phyloP scores from a whole-genome alignment of 2,797 vertebrate species.

The Tadarida brasiliensis region DNA sequence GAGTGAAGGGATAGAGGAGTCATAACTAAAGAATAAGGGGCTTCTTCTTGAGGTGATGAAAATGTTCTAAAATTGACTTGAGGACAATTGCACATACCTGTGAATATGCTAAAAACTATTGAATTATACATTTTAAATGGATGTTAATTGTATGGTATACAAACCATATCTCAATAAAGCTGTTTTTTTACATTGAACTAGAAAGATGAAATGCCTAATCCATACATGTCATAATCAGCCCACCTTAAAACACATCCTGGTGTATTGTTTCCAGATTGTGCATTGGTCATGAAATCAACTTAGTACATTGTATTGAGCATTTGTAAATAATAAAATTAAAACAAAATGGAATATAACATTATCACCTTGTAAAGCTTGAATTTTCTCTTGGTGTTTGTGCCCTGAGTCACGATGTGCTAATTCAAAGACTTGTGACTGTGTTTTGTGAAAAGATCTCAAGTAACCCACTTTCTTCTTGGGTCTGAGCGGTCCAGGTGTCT shows the following conservation, averaged over 20 bases:
- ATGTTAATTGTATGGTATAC: not conserved
- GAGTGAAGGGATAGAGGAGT: not conserved
- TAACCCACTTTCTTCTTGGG: not conserved
- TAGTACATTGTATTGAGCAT: not conserved
- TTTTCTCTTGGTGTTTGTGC: not conserved
- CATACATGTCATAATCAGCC: not conserved
- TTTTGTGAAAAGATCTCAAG: not conserved
- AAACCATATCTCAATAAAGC: constrained; percentile 39
- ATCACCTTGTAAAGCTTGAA: not conserved
- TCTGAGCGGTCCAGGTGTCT: not conserved
- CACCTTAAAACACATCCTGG: not conserved
- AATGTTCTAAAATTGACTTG: not conserved
- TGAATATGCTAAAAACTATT: not conserved
- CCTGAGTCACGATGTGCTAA: not conserved
- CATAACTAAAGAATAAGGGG: not conserved
- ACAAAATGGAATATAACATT: not conserved
- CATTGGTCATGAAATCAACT: not conserved
- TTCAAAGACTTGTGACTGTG: not conserved
- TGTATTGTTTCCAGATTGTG: not conserved
- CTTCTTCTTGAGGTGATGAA: not conserved
- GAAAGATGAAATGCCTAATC: not conserved
- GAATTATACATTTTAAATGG: not conserved
- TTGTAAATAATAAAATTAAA: constrained; percentile 39
- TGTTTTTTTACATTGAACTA: not conserved
- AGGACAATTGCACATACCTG: not conserved